phyloP scores from a whole-genome alignment of 2,888 invertebrate genomes.

The Ormyrus labotus region DNA sequence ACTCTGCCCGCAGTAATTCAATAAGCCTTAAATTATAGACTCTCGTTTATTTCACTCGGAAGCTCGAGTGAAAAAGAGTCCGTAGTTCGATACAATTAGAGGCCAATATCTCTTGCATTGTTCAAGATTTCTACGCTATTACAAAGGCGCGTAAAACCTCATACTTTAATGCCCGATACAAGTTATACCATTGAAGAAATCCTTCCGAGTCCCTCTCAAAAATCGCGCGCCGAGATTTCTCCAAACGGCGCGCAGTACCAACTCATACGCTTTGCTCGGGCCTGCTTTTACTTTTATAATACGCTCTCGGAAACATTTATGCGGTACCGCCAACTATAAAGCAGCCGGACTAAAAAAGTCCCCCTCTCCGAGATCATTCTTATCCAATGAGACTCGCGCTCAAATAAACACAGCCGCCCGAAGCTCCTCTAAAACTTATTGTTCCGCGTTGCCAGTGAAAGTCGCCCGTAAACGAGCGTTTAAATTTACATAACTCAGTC shows the following conservation, averaged over 20 bases:
- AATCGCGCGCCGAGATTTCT: conserved; percentile 32
- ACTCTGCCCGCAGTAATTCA: no score
- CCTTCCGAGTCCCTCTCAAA: conserved; percentile 1
- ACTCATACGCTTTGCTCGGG: background rate
- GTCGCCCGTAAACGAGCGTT: conserved; percentile 19
- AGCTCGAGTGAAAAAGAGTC: background rate
- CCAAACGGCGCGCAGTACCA: conserved; percentile 36
- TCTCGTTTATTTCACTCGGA: no score
- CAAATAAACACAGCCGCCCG: background rate
- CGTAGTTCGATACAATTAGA: background rate
- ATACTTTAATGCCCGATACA: conserved; percentile 18
- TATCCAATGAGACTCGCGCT: background rate
- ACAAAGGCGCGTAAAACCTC: background rate
- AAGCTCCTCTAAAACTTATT: conserved; percentile 34
- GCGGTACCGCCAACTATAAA: background rate
- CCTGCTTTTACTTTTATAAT: conserved; percentile 35
- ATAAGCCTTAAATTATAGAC: no score
- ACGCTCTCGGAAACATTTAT: conserved; percentile 8
- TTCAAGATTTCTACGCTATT: conserved; percentile 28
- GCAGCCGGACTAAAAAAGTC: background rate
- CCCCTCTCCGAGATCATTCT: conserved; percentile 7
- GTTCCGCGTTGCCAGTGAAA: conserved; percentile 46
- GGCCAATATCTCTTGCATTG: conserved; percentile 2
- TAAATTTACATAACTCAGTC: conserved; percentile 51
- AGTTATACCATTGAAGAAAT: conserved; percentile 9